phyloP scores from a whole-genome alignment of 2,113 vertebrate genomes.

The Ibidorhyncha struthersii region DNA sequence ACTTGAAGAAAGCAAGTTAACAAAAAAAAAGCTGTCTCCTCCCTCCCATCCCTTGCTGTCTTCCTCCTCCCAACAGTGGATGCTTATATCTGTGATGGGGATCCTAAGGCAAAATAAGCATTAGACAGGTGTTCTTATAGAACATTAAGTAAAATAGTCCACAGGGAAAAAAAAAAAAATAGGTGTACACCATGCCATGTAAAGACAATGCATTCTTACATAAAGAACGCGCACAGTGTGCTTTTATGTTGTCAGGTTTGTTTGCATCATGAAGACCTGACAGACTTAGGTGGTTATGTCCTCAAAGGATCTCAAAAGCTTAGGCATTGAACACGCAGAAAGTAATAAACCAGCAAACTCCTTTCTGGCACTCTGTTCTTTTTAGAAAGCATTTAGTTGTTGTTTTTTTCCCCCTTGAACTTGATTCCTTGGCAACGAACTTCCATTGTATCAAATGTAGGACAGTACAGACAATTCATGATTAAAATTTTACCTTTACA shows the following conservation, averaged over 20 bases:
- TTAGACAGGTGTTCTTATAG: not conserved
- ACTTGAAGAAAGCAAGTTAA: not conserved
- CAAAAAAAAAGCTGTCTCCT: not conserved
- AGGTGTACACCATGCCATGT: not conserved
- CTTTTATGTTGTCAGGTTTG: not conserved
- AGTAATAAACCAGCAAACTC: not conserved
- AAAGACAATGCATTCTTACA: not conserved
- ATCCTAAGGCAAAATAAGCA: not conserved
- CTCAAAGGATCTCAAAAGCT: not conserved
- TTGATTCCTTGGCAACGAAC: not conserved
- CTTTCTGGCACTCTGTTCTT: not conserved
- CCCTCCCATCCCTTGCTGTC: not conserved
- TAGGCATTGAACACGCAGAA: not conserved
- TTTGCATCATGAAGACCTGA: not conserved
- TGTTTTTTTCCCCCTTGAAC: not conserved
- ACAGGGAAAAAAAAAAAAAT: not conserved
- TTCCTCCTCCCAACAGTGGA: not conserved
- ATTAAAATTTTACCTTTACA: not conserved
- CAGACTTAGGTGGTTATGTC: not conserved
- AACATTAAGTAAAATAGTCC: not conserved
- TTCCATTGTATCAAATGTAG: not conserved
- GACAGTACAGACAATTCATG: not conserved
- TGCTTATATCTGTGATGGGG: not conserved
- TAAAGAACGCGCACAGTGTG: not conserved
- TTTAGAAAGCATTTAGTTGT: not conserved